phyloP scores from a whole-genome alignment of 2,797 vertebrate genomes.

The Dendrocincla fuliginosa region DNA sequence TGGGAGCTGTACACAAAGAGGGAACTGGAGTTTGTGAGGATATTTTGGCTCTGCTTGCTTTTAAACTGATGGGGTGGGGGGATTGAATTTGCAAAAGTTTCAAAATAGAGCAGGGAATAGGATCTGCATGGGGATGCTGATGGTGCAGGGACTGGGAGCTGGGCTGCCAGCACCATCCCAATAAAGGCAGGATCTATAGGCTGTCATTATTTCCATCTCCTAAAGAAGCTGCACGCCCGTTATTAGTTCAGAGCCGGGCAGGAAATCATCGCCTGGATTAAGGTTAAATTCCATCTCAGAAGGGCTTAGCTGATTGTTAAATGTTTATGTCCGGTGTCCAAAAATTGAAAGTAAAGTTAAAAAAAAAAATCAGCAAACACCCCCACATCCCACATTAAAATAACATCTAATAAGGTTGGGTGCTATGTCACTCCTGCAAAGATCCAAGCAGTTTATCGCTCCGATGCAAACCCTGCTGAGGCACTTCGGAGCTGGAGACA shows the following conservation, averaged over 20 bases:
- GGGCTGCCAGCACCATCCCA: slow-evolving; percentile 24
- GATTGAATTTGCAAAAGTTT: neutral
- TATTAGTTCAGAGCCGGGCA: slow-evolving; percentile 48
- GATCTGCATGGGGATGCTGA: neutral
- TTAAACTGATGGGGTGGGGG: neutral
- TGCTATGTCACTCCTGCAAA: slow-evolving; percentile 11
- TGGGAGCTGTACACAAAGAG: neutral
- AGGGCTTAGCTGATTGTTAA: slow-evolving; percentile 37
- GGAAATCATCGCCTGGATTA: slow-evolving; percentile 68
- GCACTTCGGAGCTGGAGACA: slow-evolving; percentile 59
- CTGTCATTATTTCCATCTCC: slow-evolving; percentile 61
- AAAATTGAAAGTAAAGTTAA: neutral
- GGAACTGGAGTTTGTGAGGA: neutral
- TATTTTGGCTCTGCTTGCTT: neutral
- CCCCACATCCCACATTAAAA: neutral
- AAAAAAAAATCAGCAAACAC: neutral
- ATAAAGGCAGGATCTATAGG: slow-evolving; percentile 20
- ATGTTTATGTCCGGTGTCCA: neutral
- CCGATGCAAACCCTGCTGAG: slow-evolving; percentile 35
- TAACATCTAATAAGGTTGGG: slow-evolving; percentile 39
- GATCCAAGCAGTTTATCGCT: slow-evolving; percentile 47
- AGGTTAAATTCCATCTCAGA: slow-evolving; percentile 71
- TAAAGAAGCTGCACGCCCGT: slow-evolving; percentile 53
- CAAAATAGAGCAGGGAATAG: neutral
- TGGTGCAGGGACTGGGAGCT: neutral